Evolutionary conservation across 2,888 invertebrate genomes (phyloP).

Genomic region (Pyrrhosoma nymphula): DNA sequence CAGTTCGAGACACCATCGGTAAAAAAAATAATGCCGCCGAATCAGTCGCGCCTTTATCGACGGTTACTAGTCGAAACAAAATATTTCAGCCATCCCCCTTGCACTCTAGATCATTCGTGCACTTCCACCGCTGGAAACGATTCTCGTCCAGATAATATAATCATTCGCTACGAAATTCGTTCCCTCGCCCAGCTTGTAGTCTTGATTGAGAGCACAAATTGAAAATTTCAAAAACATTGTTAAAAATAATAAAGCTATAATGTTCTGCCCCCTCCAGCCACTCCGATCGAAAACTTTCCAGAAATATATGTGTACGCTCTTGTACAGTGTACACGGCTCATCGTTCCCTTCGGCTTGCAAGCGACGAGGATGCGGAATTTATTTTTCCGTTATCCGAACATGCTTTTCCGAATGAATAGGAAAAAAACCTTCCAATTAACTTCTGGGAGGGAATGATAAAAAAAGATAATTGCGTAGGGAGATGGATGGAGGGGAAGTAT

Average conservation of each 20-base stretch:
- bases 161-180: neutral
- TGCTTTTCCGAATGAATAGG: conserved; percentile 31
- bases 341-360: conserved; percentile 10
- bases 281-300: neutral
- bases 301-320: neutral
- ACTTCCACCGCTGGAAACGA: neutral
- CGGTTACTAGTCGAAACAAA: neutral
- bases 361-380: neutral
- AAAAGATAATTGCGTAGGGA: neutral
- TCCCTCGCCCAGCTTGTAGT: neutral
- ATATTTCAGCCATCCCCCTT: neutral
- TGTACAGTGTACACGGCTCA: neutral
- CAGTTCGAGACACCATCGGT: neutral
- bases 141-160: neutral
- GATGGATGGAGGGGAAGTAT: neutral
- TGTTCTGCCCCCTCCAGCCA: neutral
- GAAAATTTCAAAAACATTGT: neutral
- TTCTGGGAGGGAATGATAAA: neutral
- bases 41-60: neutral
- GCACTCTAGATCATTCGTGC: neutral
- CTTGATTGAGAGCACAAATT: neutral
- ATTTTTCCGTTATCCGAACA: neutral
- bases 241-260: neutral
- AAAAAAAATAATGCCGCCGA: neutral
- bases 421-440: conserved; percentile 13